phyloP scores from a whole-genome alignment of 2,888 invertebrate genomes.

The Shargacucullia verbasci region DNA sequence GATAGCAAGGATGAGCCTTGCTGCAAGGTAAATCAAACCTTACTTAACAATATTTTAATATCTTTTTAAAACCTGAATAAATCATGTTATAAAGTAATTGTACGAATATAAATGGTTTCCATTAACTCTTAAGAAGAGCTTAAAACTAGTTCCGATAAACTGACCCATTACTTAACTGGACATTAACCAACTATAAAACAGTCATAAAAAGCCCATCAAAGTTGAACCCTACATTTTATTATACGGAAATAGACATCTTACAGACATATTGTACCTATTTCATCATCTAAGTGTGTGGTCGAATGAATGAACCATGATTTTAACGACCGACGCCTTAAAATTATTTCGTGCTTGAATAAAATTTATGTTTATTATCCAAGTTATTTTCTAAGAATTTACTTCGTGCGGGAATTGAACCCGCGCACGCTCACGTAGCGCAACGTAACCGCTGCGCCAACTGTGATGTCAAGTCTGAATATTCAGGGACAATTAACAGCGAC shows the following conservation, averaged over 20 bases:
- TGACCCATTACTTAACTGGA: slow-evolving; percentile 13
- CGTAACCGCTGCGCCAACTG: too few species aligned
- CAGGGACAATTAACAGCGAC: slow-evolving; percentile 1
- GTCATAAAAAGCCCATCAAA: slow-evolving; percentile 34
- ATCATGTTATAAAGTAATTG: not conserved
- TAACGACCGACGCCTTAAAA: slow-evolving; percentile 6
- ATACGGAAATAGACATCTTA: slow-evolving; percentile 26
- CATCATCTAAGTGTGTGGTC: slow-evolving; percentile 25
- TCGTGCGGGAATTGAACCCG: too few species aligned
- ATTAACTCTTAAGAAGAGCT: slow-evolving; percentile 2
- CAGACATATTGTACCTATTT: slow-evolving; percentile 18
- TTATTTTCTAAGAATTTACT: slow-evolving; percentile 6
- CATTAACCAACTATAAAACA: slow-evolving; percentile 27
- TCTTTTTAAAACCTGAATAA: too few species aligned
- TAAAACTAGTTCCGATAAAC: slow-evolving; percentile 22
- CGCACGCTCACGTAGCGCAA: too few species aligned
- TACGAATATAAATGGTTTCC: not conserved
- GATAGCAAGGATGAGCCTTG: too few species aligned
- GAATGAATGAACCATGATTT: slow-evolving; percentile 18
- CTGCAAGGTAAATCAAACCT: too few species aligned
- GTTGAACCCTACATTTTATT: slow-evolving; percentile 22
- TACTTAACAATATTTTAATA: too few species aligned
- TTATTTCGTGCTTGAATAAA: slow-evolving; percentile 7
- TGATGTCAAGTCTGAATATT: too few species aligned
- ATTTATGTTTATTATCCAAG: not conserved